Evolutionary conservation across 2,888 invertebrate species (phyloP).

Genomic region (Agapetus fuscipes): DNA sequence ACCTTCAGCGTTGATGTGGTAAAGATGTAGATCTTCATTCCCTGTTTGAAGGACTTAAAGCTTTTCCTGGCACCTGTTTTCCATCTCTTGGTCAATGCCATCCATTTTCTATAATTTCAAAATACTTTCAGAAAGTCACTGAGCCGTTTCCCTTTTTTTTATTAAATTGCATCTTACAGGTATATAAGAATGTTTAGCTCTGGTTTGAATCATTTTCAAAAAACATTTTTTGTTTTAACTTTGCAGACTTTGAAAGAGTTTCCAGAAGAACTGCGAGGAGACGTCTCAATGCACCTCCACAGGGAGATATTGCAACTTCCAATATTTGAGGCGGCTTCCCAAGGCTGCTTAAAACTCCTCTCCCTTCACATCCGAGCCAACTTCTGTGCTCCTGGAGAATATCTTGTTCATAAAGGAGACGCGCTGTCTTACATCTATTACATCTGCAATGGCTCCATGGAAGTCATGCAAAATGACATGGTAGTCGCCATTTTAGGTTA

Average conservation of each 20-base stretch:
- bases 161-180: too few relatives aligned
- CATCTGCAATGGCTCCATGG: conserved; percentile 95
- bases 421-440: conserved; percentile 91
- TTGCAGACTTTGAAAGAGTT: conserved; percentile 87
- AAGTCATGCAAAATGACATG: conserved; percentile 92
- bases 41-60: too few relatives aligned
- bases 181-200: too few relatives aligned
- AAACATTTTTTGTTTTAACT: too few relatives aligned
- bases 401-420: conserved; percentile 88
- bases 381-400: conserved; percentile 95
- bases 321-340: conserved; percentile 90
- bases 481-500: conserved; percentile 94
- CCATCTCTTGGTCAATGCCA: too few relatives aligned
- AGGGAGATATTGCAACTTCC: conserved; percentile 89
- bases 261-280: conserved; percentile 90
- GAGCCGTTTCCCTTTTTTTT: too few relatives aligned
- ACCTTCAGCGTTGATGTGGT: too few relatives aligned
- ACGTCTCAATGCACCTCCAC: conserved; percentile 92
- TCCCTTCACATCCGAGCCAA: conserved; percentile 88
- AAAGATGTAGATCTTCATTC: too few relatives aligned
- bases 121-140: too few relatives aligned
- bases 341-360: conserved; percentile 86
- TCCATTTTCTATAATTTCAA: too few relatives aligned
- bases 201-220: too few relatives aligned
- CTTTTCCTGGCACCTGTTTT: too few relatives aligned